Evolutionary conservation across 2,888 invertebrate genomes (phyloP).

Genomic region (Pachliopta kotzebuea): DNA sequence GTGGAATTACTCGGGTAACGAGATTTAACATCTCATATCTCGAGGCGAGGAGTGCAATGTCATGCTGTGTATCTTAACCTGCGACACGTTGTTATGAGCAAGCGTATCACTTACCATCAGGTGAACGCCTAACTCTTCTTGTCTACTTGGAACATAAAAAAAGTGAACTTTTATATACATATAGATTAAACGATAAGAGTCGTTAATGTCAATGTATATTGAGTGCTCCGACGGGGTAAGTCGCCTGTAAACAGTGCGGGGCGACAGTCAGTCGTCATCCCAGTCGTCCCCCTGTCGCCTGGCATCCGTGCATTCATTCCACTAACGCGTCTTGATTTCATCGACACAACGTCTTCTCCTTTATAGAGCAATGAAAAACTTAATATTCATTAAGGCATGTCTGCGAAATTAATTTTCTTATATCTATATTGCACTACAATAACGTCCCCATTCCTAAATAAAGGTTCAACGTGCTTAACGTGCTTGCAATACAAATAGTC

Average conservation of each 20-base stretch:
- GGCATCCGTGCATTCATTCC: constrained; percentile 26
- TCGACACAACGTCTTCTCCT: constrained; percentile 13
- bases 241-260: constrained; percentile 36
- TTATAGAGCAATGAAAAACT: constrained; percentile 19
- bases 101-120: too few relatives aligned
- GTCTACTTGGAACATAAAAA: too few relatives aligned
- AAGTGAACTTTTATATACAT: neutral
- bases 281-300: constrained; percentile 48
- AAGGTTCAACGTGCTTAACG: neutral
- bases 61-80: too few relatives aligned
- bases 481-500: neutral
- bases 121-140: too few relatives aligned
- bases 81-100: too few relatives aligned
- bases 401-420: constrained; percentile 4
- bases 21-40: too few relatives aligned
- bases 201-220: constrained; percentile 11
- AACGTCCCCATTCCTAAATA: neutral
- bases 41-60: too few relatives aligned
- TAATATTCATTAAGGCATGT: constrained; percentile 22
- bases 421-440: neutral
- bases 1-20: too few relatives aligned
- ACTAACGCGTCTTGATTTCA: constrained; percentile 23
- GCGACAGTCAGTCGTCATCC: constrained; percentile 37
- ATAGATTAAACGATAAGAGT: constrained; percentile 7
- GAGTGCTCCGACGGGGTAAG: constrained; percentile 32